These are phyloP conservation scores for fruit fly (Drosophila melanogaster) DNA, from an alignment of 1,140 invertebrate species.

Conservation along the genomic window DNA sequence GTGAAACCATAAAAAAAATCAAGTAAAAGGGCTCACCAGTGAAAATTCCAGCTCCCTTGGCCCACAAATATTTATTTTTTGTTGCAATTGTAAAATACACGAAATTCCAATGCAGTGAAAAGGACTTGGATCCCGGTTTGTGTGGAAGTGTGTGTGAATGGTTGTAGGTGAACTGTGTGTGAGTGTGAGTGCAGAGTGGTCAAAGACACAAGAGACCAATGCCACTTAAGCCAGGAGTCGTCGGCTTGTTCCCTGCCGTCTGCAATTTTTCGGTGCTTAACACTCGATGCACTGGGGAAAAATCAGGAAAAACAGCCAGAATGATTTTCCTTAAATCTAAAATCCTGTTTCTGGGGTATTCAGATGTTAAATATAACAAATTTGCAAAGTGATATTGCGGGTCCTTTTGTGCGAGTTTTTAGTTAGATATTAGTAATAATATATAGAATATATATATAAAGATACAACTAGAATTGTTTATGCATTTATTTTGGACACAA, in stretches of 20 bases:
- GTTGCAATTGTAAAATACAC: slow-evolving; percentile 49
- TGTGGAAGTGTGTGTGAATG: slow-evolving; percentile 16
- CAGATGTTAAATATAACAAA: neutral
- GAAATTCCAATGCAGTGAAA: slow-evolving; percentile 73
- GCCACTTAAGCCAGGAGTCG: slow-evolving; percentile 57
- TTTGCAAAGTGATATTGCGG: too few species aligned
- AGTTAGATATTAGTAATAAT: too few species aligned
- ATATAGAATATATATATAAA: too few species aligned
- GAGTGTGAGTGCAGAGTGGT: slow-evolving; percentile 34
- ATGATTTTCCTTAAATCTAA: neutral
- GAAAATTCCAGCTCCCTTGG: slow-evolving; percentile 20
- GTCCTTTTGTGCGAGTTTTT: too few species aligned
- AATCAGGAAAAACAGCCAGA: neutral
- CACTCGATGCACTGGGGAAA: slow-evolving; percentile 1
- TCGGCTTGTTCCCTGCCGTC: slow-evolving; percentile 28
- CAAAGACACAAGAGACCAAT: slow-evolving; percentile 56
- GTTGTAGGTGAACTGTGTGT: slow-evolving; percentile 14
- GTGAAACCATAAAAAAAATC: slow-evolving; percentile 30
- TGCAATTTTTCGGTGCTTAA: slow-evolving; percentile 43
- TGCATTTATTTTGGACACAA: too few species aligned
- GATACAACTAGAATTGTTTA: too few species aligned
- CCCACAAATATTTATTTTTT: slow-evolving; percentile 54
- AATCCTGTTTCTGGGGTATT: neutral
- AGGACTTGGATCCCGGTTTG: slow-evolving; percentile 27
- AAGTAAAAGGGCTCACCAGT: slow-evolving; percentile 4